These are phyloP conservation scores for Galaxias olidus DNA, from an alignment of 2,797 vertebrate genomes.

Conservation along the genomic window DNA sequence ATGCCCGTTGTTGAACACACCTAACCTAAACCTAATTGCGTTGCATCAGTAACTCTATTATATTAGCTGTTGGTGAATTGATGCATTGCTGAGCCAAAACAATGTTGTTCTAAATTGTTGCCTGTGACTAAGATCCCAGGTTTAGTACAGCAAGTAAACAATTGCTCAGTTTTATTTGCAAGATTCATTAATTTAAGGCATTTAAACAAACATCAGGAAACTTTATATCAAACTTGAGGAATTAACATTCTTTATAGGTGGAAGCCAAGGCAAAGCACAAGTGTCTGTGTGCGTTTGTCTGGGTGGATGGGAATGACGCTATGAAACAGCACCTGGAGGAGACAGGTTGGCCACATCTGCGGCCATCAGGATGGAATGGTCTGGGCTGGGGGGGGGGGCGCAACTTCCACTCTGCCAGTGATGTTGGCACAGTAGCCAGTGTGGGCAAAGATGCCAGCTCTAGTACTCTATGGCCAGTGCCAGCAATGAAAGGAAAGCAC, in stretches of 20 bases:
- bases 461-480: conserved; percentile 54
- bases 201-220: too few relatives aligned
- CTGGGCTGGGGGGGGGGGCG: conserved; percentile 45
- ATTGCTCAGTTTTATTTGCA: conserved; percentile 50
- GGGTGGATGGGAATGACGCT: conserved; percentile 64
- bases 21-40: conserved; percentile 82
- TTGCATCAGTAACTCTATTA: conserved; percentile 72
- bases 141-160: conserved; percentile 64
- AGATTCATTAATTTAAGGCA: conserved; percentile 55
- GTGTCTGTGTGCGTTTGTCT: background rate
- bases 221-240: too few relatives aligned
- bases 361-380: conserved; percentile 59
- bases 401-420: conserved; percentile 55
- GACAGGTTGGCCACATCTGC: conserved; percentile 75
- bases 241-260: too few relatives aligned
- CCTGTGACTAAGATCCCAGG: conserved; percentile 55
- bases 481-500: conserved; percentile 56
- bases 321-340: conserved; percentile 80
- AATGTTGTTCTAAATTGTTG: conserved; percentile 71
- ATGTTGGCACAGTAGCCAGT: conserved; percentile 62
- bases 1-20: conserved; percentile 76
- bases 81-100: conserved; percentile 75
- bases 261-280: too few relatives aligned
- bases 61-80: conserved; percentile 77
- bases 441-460: conserved; percentile 61